These are phyloP conservation scores for Zaprionus lachaisei DNA, from an alignment of 1,140 invertebrate genomes.

Conservation along the genomic window DNA sequence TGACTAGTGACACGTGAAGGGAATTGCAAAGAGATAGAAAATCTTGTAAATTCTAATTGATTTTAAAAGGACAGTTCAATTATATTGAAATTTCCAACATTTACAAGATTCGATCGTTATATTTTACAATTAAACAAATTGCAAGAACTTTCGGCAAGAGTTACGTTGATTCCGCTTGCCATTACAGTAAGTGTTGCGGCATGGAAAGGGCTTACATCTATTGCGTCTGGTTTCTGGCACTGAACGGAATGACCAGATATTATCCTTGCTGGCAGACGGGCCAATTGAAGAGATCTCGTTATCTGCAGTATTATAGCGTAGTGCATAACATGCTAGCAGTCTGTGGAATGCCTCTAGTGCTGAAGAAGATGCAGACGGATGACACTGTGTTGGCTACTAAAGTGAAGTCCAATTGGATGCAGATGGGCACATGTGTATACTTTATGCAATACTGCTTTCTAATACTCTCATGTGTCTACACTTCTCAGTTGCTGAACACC, in stretches of 20 bases:
- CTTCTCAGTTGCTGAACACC: background rate
- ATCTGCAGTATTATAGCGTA: conserved; percentile 6
- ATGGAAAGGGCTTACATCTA: background rate
- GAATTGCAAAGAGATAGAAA: background rate
- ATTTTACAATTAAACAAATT: conserved; percentile 16
- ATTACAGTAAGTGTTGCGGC: background rate
- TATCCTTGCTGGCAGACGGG: background rate
- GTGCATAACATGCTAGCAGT: background rate
- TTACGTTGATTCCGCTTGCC: background rate
- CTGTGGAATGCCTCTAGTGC: background rate
- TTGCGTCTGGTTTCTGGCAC: background rate
- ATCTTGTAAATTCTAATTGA: background rate
- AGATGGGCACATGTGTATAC: background rate
- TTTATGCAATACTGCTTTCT: background rate
- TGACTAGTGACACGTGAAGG: too few relatives aligned
- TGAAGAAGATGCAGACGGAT: background rate
- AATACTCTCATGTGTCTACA: background rate
- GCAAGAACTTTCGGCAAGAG: background rate
- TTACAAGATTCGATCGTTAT: background rate
- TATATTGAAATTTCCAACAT: background rate
- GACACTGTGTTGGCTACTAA: background rate
- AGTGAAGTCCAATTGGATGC: background rate
- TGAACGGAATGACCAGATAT: conserved; percentile 12
- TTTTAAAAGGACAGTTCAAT: background rate
- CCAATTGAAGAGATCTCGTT: background rate